Conservation (phyloP, 2,888 invertebrate genomes). For the Microplitis manilae region DNA sequence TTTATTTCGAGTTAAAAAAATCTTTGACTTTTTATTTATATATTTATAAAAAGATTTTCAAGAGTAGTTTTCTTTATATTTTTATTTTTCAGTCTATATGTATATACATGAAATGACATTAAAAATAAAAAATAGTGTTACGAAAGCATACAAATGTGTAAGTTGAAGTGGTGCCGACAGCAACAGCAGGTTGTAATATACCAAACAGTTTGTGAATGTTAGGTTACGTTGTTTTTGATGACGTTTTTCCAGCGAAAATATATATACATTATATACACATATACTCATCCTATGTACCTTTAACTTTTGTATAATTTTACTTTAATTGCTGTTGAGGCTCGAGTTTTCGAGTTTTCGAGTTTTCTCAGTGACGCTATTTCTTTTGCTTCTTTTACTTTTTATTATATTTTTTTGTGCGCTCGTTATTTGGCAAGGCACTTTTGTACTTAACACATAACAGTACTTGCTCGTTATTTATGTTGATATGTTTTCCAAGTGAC, state of each 20-base stretch:
- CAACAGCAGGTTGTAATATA: neutral
- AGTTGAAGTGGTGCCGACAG: neutral
- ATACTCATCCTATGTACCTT: neutral
- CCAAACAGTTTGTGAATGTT: neutral
- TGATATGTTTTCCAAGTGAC: neutral
- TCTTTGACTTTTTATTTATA: neutral
- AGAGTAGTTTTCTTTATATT: neutral
- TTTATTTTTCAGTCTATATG: neutral
- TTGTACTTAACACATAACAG: neutral
- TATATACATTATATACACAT: neutral
- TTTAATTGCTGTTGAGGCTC: constrained; percentile 64
- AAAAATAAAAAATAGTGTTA: neutral
- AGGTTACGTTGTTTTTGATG: constrained; percentile 1
- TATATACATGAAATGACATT: neutral
- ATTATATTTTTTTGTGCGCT: constrained; percentile 1
- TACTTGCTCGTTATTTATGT: constrained; percentile 1
- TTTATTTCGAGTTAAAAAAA: neutral
- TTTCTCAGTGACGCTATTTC: constrained; percentile 34
- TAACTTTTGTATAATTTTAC: constrained; percentile 62
- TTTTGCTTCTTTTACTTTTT: constrained; percentile 37
- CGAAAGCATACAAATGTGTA: neutral
- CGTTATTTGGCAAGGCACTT: constrained; percentile 9
- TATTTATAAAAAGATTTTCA: neutral
- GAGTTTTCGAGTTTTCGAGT: constrained; percentile 58
- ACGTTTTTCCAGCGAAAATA: neutral